phyloP scores from a whole-genome alignment of 2,113 vertebrate genomes.

The Pyrgilauda ruficollis region DNA sequence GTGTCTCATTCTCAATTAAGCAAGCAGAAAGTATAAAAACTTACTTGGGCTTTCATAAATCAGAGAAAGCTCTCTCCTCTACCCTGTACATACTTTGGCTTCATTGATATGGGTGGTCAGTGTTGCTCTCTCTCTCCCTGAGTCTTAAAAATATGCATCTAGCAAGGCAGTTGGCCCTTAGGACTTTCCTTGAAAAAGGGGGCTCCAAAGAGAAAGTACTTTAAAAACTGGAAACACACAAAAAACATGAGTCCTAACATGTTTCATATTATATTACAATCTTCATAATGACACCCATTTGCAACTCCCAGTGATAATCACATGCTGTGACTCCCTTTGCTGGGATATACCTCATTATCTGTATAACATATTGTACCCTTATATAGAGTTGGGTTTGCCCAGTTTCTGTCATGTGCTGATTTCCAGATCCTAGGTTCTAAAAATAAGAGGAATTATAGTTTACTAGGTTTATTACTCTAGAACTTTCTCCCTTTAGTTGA shows the following conservation, averaged over 20 bases:
- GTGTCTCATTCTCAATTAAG: background rate
- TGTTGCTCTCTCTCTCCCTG: background rate
- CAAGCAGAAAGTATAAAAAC: background rate
- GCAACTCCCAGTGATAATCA: background rate
- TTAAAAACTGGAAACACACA: background rate
- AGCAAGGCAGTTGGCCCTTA: background rate
- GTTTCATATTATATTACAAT: background rate
- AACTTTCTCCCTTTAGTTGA: background rate
- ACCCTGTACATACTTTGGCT: background rate
- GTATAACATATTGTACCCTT: background rate
- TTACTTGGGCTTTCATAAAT: background rate
- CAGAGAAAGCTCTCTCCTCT: accelerated
- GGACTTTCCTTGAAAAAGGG: background rate
- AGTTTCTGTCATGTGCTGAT: background rate
- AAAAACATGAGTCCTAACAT: background rate
- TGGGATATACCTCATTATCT: background rate
- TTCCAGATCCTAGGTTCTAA: background rate
- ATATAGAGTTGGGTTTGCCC: background rate
- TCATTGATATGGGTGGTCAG: background rate
- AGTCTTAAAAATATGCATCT: background rate
- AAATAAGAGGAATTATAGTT: background rate
- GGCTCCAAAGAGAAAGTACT: background rate
- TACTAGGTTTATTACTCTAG: background rate
- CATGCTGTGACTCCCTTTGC: background rate
- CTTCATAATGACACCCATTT: background rate